Evolutionary conservation across 2,888 invertebrate genomes (phyloP).

Genomic region (Lamproptera curius): DNA sequence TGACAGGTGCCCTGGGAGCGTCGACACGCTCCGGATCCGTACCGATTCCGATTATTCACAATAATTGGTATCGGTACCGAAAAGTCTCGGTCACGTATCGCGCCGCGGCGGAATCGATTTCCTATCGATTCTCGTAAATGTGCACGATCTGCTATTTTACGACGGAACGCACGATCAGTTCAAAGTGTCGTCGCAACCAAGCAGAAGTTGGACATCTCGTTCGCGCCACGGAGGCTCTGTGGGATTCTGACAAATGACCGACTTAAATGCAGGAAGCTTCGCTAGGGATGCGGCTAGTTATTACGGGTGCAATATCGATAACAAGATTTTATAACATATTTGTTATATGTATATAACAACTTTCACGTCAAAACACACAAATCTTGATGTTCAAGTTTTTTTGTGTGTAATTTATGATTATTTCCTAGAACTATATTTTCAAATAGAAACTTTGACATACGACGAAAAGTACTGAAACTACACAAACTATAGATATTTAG

Average conservation of each 20-base stretch:
- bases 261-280: not conserved
- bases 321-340: too few relatives aligned
- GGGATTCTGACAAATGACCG: not conserved
- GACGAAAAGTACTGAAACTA: too few relatives aligned
- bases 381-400: too few relatives aligned
- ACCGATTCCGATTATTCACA: conserved; percentile 62
- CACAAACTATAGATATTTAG: too few relatives aligned
- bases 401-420: too few relatives aligned
- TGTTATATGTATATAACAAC: too few relatives aligned
- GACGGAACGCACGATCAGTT: not conserved
- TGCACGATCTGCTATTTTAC: conserved; percentile 35
- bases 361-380: too few relatives aligned
- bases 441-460: too few relatives aligned
- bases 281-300: too few relatives aligned
- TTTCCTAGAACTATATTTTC: too few relatives aligned
- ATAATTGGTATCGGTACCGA: conserved; percentile 48
- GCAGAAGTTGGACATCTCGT: conserved; percentile 1
- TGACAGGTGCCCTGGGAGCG: conserved; percentile 54
- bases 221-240: not conserved
- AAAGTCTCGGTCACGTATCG: conserved; percentile 57
- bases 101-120: conserved; percentile 53
- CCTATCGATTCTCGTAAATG: conserved; percentile 56
- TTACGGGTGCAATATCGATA: too few relatives aligned
- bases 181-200: conserved; percentile 2
- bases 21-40: conserved; percentile 51